Conservation (phyloP, 1,140 invertebrate species). For the Microvelia longipes region DNA sequence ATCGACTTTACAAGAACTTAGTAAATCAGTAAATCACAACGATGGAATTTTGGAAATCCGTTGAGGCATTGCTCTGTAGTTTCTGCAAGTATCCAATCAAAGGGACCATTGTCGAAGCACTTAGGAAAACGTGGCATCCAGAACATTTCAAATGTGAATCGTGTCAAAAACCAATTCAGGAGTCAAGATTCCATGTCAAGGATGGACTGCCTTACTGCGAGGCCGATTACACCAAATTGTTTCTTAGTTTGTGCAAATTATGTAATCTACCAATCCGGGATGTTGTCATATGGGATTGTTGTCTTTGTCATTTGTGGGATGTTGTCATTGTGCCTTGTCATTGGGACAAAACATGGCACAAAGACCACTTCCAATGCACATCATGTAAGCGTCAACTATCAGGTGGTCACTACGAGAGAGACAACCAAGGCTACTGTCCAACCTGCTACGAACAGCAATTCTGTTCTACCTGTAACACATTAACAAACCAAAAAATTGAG, state of each 20-base stretch:
- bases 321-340: no score
- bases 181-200: constrained; percentile 52
- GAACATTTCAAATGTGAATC: constrained; percentile 62
- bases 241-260: constrained; percentile 49
- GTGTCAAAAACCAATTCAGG: constrained; percentile 39
- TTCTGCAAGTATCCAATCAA: constrained; percentile 57
- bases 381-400: constrained; percentile 55
- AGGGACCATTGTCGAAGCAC: constrained; percentile 39
- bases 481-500: no score
- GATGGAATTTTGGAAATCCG: no score
- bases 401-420: constrained; percentile 54
- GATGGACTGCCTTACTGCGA: constrained; percentile 54
- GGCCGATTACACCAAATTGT: constrained; percentile 51
- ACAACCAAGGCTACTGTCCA: constrained; percentile 52
- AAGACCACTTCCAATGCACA: constrained; percentile 70
- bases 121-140: constrained; percentile 63
- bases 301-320: no score
- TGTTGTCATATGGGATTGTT: no score
- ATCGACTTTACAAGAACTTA: no score
- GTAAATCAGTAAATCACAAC: no score
- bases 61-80: constrained; percentile 39
- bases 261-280: constrained; percentile 35
- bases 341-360: constrained; percentile 53
- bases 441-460: constrained; percentile 57
- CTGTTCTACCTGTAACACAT: no score